Percentiles rank a stretch among this genome's conserved stretches.
Evolutionary conservation across 2,113 vertebrate genomes (phyloP).

Genomic region (Corvus moneduloides): DNA sequence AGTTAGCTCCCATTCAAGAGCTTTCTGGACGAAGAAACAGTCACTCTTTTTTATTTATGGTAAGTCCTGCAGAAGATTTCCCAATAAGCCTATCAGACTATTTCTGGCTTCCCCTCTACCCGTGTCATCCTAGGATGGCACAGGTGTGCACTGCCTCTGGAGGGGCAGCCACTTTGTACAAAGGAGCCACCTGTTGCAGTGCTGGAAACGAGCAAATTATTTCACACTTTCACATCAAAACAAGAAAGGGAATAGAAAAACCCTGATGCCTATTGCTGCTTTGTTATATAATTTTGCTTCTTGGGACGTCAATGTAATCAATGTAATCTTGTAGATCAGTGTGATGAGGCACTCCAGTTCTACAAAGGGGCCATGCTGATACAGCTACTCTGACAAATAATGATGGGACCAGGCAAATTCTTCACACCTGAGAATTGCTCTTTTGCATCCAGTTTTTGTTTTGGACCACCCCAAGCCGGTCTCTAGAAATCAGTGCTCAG

Average conservation of each 20-base stretch:
- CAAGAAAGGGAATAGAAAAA: not conserved
- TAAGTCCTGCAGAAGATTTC: not conserved
- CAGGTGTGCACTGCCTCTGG: not conserved
- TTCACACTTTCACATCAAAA: not conserved
- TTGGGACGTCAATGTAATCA: not conserved
- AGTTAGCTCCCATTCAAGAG: not conserved
- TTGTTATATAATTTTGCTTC: not conserved
- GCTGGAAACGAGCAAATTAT: not conserved
- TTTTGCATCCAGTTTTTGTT: not conserved
- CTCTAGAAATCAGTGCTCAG: not conserved
- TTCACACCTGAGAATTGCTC: not conserved
- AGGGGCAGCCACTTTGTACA: not conserved
- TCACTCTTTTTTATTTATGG: not conserved
- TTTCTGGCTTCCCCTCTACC: not conserved
- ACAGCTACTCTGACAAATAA: not conserved
- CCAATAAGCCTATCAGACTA: not conserved
- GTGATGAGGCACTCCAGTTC: not conserved
- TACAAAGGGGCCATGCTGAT: not conserved
- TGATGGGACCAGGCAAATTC: not conserved
- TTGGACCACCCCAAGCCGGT: not conserved
- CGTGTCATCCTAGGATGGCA: not conserved
- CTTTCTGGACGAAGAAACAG: not conserved
- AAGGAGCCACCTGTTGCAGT: not conserved
- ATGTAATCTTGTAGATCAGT: not conserved
- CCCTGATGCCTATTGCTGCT: accelerated